Conservation (phyloP, 2,888 invertebrate genomes). For the Sphecodes monilicornis region DNA sequence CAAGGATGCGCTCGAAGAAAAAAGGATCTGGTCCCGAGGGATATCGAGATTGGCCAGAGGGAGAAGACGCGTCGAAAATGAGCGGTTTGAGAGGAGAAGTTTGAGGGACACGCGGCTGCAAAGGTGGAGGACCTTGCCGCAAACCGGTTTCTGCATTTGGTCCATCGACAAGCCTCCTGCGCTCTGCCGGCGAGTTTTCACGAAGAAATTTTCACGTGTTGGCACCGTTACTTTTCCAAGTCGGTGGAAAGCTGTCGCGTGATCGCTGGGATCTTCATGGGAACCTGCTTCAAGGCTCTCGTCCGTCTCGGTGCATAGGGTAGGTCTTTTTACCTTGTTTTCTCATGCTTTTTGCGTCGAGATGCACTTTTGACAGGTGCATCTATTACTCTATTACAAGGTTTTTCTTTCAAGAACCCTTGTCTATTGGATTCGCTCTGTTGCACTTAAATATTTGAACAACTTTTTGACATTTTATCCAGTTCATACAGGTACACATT, state of each 20-base stretch:
- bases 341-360: not conserved
- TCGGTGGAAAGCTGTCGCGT: slow-evolving; percentile 5
- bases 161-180: slow-evolving; percentile 63
- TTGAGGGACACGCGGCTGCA: slow-evolving; percentile 47
- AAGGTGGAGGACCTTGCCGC: slow-evolving; percentile 60
- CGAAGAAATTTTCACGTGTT: slow-evolving; percentile 53
- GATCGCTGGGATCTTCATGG: slow-evolving; percentile 43
- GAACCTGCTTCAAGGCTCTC: not conserved
- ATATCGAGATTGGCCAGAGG: slow-evolving; percentile 32
- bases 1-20: slow-evolving; percentile 41
- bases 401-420: not conserved
- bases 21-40: slow-evolving; percentile 37
- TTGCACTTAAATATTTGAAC: no score
- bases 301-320: slow-evolving; percentile 41
- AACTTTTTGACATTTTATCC: no score
- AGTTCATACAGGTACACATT: no score
- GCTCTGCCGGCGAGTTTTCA: slow-evolving; percentile 57
- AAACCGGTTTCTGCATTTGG: slow-evolving; percentile 76
- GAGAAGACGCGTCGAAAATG: slow-evolving; percentile 42
- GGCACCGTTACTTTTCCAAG: slow-evolving; percentile 13
- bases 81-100: slow-evolving; percentile 9
- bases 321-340: slow-evolving; percentile 31
- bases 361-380: not conserved
- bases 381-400: not conserved
- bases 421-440: no score